phyloP scores from a whole-genome alignment of 1,140 invertebrate genomes.

The Penaeus indicus region DNA sequence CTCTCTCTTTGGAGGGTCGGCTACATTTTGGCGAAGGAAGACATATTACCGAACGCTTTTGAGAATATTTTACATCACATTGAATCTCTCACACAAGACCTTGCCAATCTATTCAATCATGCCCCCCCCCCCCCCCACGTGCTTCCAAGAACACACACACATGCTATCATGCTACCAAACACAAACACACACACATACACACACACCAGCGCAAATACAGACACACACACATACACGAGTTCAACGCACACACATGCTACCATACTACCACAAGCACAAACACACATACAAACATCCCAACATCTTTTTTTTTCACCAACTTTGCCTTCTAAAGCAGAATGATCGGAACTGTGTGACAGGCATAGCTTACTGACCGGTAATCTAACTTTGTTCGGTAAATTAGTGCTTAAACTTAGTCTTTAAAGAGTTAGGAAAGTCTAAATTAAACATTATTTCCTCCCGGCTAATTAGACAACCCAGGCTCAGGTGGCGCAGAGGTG shows the following conservation, averaged over 20 bases:
- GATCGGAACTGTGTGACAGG: too few relatives aligned
- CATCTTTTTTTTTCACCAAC: neutral
- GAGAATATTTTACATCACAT: neutral
- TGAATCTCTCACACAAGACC: too few relatives aligned
- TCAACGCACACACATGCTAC: neutral
- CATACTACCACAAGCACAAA: slow-evolving; percentile 4
- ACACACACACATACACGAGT: slow-evolving; percentile 3
- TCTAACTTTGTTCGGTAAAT: too few relatives aligned
- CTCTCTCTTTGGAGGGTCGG: neutral
- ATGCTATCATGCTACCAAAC: neutral
- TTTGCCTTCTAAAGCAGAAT: too few relatives aligned
- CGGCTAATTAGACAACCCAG: too few relatives aligned
- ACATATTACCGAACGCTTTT: neutral
- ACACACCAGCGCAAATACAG: slow-evolving; percentile 14
- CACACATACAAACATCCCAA: neutral
- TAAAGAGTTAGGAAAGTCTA: too few relatives aligned
- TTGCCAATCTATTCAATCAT: too few relatives aligned
- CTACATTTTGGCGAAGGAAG: neutral
- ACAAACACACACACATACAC: slow-evolving; percentile 16
- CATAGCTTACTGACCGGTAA: too few relatives aligned
- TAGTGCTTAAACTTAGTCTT: too few relatives aligned
- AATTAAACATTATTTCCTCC: too few relatives aligned
- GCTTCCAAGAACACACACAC: neutral
- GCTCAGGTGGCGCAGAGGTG: too few relatives aligned
- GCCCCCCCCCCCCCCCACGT: neutral